phyloP scores from a whole-genome alignment of 2,888 invertebrate species.

The Brachypalpus laphriformis region DNA sequence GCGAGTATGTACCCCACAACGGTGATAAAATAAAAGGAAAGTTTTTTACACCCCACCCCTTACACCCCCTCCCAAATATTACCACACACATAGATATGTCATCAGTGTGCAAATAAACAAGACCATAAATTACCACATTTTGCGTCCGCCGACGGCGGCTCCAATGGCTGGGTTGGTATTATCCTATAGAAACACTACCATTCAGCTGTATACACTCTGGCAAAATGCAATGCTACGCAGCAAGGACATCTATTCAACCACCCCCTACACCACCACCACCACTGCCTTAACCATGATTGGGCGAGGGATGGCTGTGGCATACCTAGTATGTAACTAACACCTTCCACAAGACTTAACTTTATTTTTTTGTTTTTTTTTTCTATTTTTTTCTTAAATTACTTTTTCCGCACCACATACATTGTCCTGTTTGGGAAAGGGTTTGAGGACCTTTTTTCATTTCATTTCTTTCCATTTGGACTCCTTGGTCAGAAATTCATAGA shows the following conservation, averaged over 20 bases:
- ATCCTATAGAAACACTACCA: constrained; percentile 38
- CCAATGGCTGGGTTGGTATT: constrained; percentile 54
- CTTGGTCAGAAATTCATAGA: constrained; percentile 72
- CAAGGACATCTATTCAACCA: constrained; percentile 65
- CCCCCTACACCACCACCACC: constrained; percentile 4
- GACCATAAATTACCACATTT: constrained; percentile 73
- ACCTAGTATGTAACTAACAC: constrained; percentile 52
- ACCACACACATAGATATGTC: constrained; percentile 49
- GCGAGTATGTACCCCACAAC: not conserved
- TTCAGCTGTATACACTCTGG: constrained; percentile 25
- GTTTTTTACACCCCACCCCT: not conserved
- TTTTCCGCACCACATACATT: constrained; percentile 41
- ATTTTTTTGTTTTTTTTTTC: not conserved
- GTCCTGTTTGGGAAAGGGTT: constrained; percentile 32
- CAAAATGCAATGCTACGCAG: constrained; percentile 57
- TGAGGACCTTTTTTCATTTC: constrained; percentile 48
- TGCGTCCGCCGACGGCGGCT: constrained; percentile 65
- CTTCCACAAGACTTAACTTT: constrained; percentile 66
- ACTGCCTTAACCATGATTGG: not conserved
- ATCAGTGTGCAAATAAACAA: constrained; percentile 70
- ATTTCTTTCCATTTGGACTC: constrained; percentile 44
- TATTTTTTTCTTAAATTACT: constrained; percentile 64
- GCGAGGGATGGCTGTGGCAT: not conserved
- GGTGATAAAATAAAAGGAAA: constrained; percentile 5
- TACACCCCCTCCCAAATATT: not conserved